Evolutionary conservation across 1,140 invertebrate genomes (phyloP).

Genomic region (Coboldia fuscipes): DNA sequence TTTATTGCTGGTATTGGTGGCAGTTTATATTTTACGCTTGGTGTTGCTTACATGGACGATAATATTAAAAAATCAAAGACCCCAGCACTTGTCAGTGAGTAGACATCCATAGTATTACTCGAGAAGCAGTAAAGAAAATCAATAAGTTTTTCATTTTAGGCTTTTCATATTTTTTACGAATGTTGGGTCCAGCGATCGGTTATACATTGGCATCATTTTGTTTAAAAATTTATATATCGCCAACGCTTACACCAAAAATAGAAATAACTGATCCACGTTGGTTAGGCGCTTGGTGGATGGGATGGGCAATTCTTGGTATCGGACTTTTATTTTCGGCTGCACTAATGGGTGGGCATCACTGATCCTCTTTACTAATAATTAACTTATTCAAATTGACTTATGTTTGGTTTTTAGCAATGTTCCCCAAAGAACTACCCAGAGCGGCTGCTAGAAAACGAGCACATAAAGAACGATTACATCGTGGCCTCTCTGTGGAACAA

Average conservation of each 20-base stretch:
- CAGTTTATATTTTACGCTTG: conserved; percentile 39
- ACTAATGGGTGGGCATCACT: too few species aligned
- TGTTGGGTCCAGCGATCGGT: conserved; percentile 48
- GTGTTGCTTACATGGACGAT: conserved; percentile 48
- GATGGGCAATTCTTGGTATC: conserved; percentile 47
- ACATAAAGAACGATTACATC: conserved; percentile 12
- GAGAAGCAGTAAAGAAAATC: not conserved
- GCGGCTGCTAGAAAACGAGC: conserved; percentile 30
- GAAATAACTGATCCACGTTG: conserved; percentile 44
- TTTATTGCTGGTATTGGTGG: conserved; percentile 42
- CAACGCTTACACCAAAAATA: conserved; percentile 41
- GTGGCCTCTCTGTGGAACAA: conserved; percentile 9
- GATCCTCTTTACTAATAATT: too few species aligned
- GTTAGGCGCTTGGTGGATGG: conserved; percentile 62
- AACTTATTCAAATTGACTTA: too few species aligned
- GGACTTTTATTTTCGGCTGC: conserved; percentile 36
- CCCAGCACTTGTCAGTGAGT: conserved; percentile 36
- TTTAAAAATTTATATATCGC: conserved; percentile 44
- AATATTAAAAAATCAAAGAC: conserved; percentile 48
- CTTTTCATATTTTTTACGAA: conserved; percentile 43
- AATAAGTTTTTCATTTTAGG: conserved; percentile 17
- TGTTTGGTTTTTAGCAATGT: conserved; percentile 37
- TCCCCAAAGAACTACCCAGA: conserved; percentile 38
- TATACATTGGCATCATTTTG: conserved; percentile 45
- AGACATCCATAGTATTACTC: not conserved